Evolutionary conservation across 2,113 vertebrate species (phyloP).

Genomic region (Phrynocephalus versicolor): DNA sequence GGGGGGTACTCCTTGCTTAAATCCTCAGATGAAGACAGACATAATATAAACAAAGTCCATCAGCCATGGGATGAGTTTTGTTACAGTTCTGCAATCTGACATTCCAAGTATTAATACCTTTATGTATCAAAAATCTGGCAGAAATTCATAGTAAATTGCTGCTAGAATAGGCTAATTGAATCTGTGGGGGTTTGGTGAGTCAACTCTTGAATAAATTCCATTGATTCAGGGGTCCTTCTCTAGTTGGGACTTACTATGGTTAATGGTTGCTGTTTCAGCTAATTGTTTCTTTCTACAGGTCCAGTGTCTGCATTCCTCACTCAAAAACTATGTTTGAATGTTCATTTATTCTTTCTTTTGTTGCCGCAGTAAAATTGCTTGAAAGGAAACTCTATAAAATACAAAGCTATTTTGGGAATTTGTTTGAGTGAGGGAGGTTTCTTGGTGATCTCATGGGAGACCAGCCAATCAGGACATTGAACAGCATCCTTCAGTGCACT

Average conservation of each 20-base stretch:
- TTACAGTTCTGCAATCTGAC: not conserved
- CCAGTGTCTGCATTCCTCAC: no score
- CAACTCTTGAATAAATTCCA: no score
- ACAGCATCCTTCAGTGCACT: not conserved
- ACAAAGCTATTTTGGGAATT: not conserved
- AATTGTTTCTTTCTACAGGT: no score
- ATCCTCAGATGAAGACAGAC: not conserved
- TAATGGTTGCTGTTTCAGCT: no score
- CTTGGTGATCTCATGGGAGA: not conserved
- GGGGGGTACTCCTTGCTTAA: slow-evolving; percentile 14
- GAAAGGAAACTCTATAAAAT: not conserved
- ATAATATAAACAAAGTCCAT: not conserved
- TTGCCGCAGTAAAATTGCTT: not conserved
- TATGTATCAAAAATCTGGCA: not conserved
- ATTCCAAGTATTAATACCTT: not conserved
- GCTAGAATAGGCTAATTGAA: no score
- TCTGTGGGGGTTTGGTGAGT: no score
- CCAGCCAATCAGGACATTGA: not conserved
- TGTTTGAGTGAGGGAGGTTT: not conserved
- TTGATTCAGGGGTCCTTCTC: no score
- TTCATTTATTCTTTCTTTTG: no score
- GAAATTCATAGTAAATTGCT: no score
- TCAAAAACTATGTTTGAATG: no score
- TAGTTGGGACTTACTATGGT: no score
- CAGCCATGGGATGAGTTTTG: not conserved